These are phyloP conservation scores for Natrix natrix DNA, from an alignment of 2,797 vertebrate species.

Conservation along the genomic window DNA sequence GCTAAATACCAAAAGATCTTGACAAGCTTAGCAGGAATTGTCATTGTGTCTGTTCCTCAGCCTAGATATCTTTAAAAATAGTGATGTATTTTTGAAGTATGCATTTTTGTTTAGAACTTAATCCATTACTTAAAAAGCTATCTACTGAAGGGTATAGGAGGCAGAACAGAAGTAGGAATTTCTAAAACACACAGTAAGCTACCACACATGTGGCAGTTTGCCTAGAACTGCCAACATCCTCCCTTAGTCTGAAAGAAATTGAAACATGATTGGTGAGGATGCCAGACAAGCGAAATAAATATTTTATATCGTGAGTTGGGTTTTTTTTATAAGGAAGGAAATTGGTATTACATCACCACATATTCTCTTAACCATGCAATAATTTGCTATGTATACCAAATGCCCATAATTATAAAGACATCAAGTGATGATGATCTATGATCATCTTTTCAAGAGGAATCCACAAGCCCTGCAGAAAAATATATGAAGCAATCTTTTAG, in stretches of 20 bases:
- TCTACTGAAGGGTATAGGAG: neutral
- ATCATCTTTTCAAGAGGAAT: neutral
- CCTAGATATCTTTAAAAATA: neutral
- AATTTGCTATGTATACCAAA: neutral
- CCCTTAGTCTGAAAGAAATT: neutral
- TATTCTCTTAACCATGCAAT: neutral
- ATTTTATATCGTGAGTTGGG: neutral
- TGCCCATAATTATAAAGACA: neutral
- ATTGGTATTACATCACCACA: neutral
- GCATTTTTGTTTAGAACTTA: neutral
- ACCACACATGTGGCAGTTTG: slow-evolving; percentile 1
- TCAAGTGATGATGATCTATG: neutral
- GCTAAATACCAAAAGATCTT: neutral
- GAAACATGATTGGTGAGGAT: neutral
- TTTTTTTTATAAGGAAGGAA: neutral
- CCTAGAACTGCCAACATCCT: neutral
- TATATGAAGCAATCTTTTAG: neutral
- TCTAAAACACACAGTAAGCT: neutral
- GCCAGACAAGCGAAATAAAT: neutral
- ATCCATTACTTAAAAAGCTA: neutral
- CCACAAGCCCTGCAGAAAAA: neutral
- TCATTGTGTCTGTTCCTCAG: neutral
- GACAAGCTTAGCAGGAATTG: neutral
- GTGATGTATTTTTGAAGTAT: neutral
- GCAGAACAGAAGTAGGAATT: slow-evolving; percentile 3